Evolutionary conservation across 2,113 vertebrate genomes (phyloP), one percentile per base, ranked within the genome.

Genomic region (Heptranchias perlo): DNA sequence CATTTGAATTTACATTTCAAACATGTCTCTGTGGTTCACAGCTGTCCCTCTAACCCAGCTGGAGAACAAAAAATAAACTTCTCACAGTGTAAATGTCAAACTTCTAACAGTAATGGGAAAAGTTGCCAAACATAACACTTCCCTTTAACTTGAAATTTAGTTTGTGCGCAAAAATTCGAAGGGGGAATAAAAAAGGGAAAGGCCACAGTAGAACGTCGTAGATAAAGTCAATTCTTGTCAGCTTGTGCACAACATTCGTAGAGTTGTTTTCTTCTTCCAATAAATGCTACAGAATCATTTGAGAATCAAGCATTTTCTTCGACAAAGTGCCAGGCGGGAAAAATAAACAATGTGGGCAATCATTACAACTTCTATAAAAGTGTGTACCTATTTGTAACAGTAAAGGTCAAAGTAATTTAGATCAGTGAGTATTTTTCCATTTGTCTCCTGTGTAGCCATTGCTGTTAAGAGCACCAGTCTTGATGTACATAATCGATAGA

Each of bases 11-110:
- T 93, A 93, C 89, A 52, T 49, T 73, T 69, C 94, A 95, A 95
- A 95, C 94, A 95, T 73, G 92, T 94, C 65, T 95, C 94, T 69
- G 65, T 69, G 28, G 94, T 95, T 95, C 62, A 69, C 94, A 95
- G 94, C 94, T 95, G 94, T 69, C 65, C 65, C 44, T 31, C 94
- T 18, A 69, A 69, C 44, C 94, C 94, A 95, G 94, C 94, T 69
- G 65, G 94, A 52, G 64, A 95, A 52, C 44, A 95, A 69, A 95
- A 95, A 67, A 69, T 69, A 95, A 65, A 95, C 94, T 95, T 35
- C 44, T 73, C 65, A 52, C 44, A 95, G 94, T 95, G 94, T 95
- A 31, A 95, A 95, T 95, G 94, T 95, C 94, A 95, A 95, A 95
- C 62, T 69, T 95, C 64, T 69, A 95, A 95, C 65, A 69, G 47